These are phyloP conservation scores for Drosophila tsacasi DNA, from an alignment of 1,140 invertebrate genomes.

Conservation along the genomic window DNA sequence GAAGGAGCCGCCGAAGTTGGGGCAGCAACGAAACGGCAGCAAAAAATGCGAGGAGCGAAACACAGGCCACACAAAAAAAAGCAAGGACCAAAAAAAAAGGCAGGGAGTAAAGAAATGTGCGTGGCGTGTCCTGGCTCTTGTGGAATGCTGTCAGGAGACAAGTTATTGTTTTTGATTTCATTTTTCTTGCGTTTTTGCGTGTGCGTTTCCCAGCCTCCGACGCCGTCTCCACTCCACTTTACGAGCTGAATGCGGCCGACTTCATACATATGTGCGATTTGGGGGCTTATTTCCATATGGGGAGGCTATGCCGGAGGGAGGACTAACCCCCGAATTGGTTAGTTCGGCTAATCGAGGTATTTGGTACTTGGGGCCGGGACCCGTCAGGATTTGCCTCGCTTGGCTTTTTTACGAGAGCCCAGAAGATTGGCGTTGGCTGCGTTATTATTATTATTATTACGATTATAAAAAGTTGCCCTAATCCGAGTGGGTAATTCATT, in stretches of 20 bases:
- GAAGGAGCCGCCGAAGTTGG: slow-evolving; percentile 49
- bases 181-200: slow-evolving; percentile 69
- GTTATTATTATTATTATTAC: slow-evolving; percentile 63
- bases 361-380: slow-evolving; percentile 50
- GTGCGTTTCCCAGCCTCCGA: slow-evolving; percentile 36
- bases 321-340: slow-evolving; percentile 64
- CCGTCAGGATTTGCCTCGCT: slow-evolving; percentile 63
- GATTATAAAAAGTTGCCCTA: slow-evolving; percentile 69
- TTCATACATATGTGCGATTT: slow-evolving; percentile 53
- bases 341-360: slow-evolving; percentile 81
- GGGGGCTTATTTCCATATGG: slow-evolving; percentile 75
- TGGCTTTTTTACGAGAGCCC: slow-evolving; percentile 37
- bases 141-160: slow-evolving; percentile 82
- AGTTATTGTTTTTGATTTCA: slow-evolving; percentile 84
- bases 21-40: slow-evolving; percentile 34
- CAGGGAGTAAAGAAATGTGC: slow-evolving; percentile 56
- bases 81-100: neutral
- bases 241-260: slow-evolving; percentile 32
- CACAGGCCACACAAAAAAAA: slow-evolving; percentile 13
- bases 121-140: slow-evolving; percentile 69
- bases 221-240: slow-evolving; percentile 41
- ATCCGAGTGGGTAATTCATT: slow-evolving; percentile 60
- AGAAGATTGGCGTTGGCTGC: slow-evolving; percentile 59
- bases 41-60: slow-evolving; percentile 39
- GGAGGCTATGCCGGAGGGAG: slow-evolving; percentile 22